Evolutionary conservation across 2,113 vertebrate genomes (phyloP).

Genomic region (Blennius ocellaris): DNA sequence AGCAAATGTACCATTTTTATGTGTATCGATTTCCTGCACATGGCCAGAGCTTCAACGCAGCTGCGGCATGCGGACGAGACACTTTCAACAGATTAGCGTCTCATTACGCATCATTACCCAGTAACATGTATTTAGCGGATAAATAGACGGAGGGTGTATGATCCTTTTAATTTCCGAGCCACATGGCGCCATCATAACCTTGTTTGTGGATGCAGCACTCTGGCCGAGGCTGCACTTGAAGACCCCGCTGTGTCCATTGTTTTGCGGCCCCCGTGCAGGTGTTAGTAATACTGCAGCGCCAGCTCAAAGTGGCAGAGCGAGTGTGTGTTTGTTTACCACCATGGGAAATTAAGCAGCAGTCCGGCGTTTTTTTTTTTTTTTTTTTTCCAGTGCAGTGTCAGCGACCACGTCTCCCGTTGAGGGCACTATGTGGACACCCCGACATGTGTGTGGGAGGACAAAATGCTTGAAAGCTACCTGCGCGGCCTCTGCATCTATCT

Average conservation of each 20-base stretch:
- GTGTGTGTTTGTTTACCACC: slow-evolving; percentile 72
- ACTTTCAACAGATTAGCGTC: slow-evolving; percentile 38
- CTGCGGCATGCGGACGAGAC: slow-evolving; percentile 21
- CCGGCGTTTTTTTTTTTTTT: too few species aligned
- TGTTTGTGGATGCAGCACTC: slow-evolving; percentile 9
- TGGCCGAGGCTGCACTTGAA: not conserved
- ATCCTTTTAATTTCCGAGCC: slow-evolving; percentile 40
- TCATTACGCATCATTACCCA: slow-evolving; percentile 51
- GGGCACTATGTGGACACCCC: slow-evolving; percentile 29
- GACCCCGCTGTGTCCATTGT: slow-evolving; percentile 39
- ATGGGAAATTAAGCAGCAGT: slow-evolving; percentile 75
- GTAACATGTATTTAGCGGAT: slow-evolving; percentile 28
- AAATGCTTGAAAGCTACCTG: slow-evolving; percentile 29
- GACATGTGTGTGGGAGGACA: slow-evolving; percentile 35
- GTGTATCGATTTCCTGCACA: slow-evolving; percentile 34
- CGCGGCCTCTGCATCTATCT: slow-evolving; percentile 11
- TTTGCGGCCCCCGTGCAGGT: slow-evolving; percentile 33
- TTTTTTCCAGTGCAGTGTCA: slow-evolving; percentile 71
- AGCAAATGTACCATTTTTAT: slow-evolving; percentile 50
- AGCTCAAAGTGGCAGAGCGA: slow-evolving; percentile 52
- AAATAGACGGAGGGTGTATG: slow-evolving; percentile 12
- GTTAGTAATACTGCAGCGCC: slow-evolving; percentile 61
- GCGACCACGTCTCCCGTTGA: slow-evolving; percentile 50
- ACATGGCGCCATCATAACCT: slow-evolving; percentile 10
- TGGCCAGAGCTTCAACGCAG: not conserved